Base-by-base conservation (phyloP, 2,113 vertebrate species). In the Otus sunia region DNA sequence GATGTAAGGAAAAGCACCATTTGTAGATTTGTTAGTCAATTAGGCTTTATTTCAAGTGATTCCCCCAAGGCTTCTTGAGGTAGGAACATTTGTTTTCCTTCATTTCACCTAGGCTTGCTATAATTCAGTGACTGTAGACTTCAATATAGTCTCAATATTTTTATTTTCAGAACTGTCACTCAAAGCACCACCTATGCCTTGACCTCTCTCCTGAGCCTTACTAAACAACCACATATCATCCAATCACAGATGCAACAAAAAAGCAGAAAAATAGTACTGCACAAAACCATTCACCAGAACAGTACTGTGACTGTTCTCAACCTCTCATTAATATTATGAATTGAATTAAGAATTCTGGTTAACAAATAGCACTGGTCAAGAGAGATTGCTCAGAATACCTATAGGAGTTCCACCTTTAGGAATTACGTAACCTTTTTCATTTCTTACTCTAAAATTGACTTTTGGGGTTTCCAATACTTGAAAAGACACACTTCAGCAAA, bases 21-120 rank as follows among this genome's bases (percentile, higher is more conserved):
- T 92, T 95, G 92, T 90, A 94, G 66, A 95, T 97, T 97, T 96
- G 86, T 94, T 95, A 96, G 75, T 92, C 91, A 94, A 94, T 94
- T 86, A 55, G 83, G 88, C 60, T 92, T 96, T 94, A 95, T 95
- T 96, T 95, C 75, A 77, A 59, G 45, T 37, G 66, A 94, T 77
- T 87, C 39, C 76, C 91, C 62, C 72, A 62, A 95, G 91, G 84
- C 71, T 96, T 78, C 84, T 76, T 41, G 92, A 92, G 85, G 81
- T 96, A 90, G 53, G 36, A 98, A 73, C 75, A 62, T 96, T 96
- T 83, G 20, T 50, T 87, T 96, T 94, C 86, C 78, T 89, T 88
- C 62, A 29, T 90, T 94, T 92, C 90, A 93, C 69, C 74, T 96
- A 86, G 43, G 69, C 60, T 86, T 85, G 20, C 69, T 75, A 15